Evolutionary conservation across 2,113 vertebrate species (phyloP).

Genomic region (Grammomys surdaster): DNA sequence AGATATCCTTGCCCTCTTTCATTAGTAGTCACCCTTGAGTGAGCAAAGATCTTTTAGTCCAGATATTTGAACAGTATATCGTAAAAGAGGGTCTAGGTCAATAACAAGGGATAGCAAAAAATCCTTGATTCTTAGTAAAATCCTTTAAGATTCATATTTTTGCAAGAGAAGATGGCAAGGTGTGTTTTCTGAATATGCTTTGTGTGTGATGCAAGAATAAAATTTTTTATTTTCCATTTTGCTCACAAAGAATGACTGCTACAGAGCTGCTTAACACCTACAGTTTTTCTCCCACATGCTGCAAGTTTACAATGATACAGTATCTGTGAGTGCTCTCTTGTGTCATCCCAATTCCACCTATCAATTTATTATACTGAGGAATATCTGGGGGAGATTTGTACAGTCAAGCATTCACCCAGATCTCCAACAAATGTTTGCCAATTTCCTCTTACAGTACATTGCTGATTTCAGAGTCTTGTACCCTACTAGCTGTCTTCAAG

Average conservation of each 20-base stretch:
- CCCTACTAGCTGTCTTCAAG: not conserved
- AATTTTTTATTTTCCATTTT: not conserved
- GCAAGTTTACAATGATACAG: slow-evolving; percentile 10
- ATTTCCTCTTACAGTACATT: not conserved
- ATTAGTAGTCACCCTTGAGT: slow-evolving; percentile 47
- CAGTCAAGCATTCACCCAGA: not conserved
- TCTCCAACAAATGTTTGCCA: not conserved
- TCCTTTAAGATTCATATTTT: not conserved
- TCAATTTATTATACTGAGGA: slow-evolving; percentile 11
- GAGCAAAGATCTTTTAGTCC: slow-evolving; percentile 22
- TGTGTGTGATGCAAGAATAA: not conserved
- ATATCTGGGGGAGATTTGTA: not conserved
- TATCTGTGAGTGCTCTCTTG: not conserved
- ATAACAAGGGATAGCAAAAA: slow-evolving; percentile 32
- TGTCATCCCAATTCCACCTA: not conserved
- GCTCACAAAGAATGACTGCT: slow-evolving; percentile 21
- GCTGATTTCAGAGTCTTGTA: not conserved
- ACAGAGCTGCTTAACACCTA: not conserved
- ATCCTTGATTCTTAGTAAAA: slow-evolving; percentile 20
- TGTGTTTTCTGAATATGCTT: not conserved
- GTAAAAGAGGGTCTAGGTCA: not conserved
- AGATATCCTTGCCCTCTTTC: not conserved
- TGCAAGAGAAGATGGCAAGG: not conserved
- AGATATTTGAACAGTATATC: slow-evolving; percentile 18
- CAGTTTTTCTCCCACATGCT: not conserved